A percentile compares a stretch with the other conserved stretches of the same genome.
Conservation (phyloP, 2,888 invertebrate species). For the Graphium colonna region DNA sequence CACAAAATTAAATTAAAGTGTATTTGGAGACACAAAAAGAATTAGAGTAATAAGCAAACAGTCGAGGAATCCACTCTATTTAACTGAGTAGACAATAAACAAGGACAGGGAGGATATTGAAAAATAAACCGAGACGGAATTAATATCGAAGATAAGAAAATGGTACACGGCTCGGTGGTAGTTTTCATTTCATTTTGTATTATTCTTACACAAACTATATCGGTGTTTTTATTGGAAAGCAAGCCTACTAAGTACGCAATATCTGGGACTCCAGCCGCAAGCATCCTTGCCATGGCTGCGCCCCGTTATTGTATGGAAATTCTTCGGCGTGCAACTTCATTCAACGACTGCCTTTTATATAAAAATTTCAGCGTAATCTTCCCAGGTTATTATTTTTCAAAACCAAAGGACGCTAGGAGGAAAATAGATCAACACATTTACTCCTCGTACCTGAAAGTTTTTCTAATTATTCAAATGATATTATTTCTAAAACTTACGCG, state of each 20-base stretch:
- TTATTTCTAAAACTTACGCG: too few relatives aligned
- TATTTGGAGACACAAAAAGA: too few relatives aligned
- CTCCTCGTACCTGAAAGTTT: too few relatives aligned
- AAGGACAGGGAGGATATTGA: constrained; percentile 39
- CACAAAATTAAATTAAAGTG: too few relatives aligned
- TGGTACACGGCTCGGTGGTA: constrained; percentile 52
- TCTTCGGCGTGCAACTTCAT: constrained; percentile 76
- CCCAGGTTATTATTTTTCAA: constrained; percentile 76
- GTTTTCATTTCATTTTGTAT: constrained; percentile 72
- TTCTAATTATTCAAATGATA: too few relatives aligned
- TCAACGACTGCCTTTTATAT: constrained; percentile 69
- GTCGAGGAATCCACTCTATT: background rate
- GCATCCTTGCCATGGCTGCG: constrained; percentile 59
- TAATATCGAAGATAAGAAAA: constrained; percentile 62
- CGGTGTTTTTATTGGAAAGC: constrained; percentile 72
- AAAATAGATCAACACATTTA: too few relatives aligned
- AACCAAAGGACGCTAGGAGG: constrained; percentile 64
- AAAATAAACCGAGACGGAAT: constrained; percentile 45
- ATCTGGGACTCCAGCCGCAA: constrained; percentile 60
- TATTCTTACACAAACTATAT: constrained; percentile 72
- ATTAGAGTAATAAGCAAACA: too few relatives aligned
- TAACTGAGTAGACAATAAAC: constrained; percentile 11
- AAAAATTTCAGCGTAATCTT: constrained; percentile 70
- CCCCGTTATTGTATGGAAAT: constrained; percentile 78
- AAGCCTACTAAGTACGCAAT: constrained; percentile 75